phyloP scores from a whole-genome alignment of 1,140 invertebrate species.

The Drosophila sucinea region DNA sequence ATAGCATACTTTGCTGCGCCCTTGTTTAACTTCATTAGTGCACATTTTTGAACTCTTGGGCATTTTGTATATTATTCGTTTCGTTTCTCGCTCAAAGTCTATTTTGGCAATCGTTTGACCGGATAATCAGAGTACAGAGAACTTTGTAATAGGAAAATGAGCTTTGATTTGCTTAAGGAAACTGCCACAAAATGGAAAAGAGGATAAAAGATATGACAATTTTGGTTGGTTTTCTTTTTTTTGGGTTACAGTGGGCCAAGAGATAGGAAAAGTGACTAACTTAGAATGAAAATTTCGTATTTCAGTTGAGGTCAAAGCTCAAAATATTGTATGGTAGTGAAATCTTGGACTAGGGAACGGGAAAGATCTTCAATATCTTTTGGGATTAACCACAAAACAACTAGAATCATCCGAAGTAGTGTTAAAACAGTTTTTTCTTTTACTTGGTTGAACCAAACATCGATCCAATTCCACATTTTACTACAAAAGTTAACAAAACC shows the following conservation, averaged over 20 bases:
- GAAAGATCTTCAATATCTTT: too few species aligned
- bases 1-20: conserved; percentile 35
- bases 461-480: too few species aligned
- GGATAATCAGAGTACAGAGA: conserved; percentile 57
- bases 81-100: conserved; percentile 19
- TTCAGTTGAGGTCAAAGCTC: too few species aligned
- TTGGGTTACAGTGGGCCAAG: not conserved
- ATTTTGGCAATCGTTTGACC: conserved; percentile 57
- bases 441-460: too few species aligned
- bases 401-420: too few species aligned
- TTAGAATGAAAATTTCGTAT: too few species aligned
- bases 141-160: conserved; percentile 38
- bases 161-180: conserved; percentile 26
- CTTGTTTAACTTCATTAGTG: conserved; percentile 69
- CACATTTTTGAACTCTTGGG: conserved; percentile 15
- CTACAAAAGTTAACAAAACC: too few species aligned
- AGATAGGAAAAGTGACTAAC: too few species aligned
- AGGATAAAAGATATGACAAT: not conserved
- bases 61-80: conserved; percentile 11
- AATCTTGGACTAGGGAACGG: too few species aligned
- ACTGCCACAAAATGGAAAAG: conserved; percentile 25
- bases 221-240: not conserved
- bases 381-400: too few species aligned
- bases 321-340: too few species aligned
- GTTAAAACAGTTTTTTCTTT: too few species aligned